Evolutionary conservation across 2,888 invertebrate genomes (phyloP).

Genomic region (Timema cristinae): DNA sequence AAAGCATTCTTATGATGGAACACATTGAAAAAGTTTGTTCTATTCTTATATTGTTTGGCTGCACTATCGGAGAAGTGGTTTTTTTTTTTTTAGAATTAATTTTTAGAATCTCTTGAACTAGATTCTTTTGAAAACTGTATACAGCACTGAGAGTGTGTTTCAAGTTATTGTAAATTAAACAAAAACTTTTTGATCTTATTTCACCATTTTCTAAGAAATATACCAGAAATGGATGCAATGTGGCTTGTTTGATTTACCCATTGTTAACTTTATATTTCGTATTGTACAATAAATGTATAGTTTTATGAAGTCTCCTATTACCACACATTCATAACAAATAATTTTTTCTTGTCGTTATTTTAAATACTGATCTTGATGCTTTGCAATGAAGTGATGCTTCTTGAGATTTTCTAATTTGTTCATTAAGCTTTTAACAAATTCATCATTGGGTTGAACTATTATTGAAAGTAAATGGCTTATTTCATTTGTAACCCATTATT

Average conservation of each 20-base stretch:
- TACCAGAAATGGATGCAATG: not conserved
- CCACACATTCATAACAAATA: not conserved
- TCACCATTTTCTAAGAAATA: not conserved
- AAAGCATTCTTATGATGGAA: not conserved
- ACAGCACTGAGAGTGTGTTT: not conserved
- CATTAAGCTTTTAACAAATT: slow-evolving; percentile 2
- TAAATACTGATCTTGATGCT: not conserved
- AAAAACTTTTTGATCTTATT: not conserved
- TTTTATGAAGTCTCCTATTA: not conserved
- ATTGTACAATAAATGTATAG: not conserved
- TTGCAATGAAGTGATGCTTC: not conserved
- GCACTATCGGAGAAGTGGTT: not conserved
- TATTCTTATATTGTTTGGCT: slow-evolving; percentile 6
- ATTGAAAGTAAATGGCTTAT: not conserved
- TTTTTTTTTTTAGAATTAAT: too few relatives aligned
- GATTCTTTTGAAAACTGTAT: slow-evolving; percentile 8
- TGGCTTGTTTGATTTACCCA: not conserved
- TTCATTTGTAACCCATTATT: not conserved
- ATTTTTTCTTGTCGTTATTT: not conserved
- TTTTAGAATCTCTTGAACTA: not conserved
- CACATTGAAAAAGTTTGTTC: not conserved
- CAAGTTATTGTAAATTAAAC: not conserved
- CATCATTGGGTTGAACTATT: not conserved
- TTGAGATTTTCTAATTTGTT: not conserved
- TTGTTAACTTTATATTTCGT: not conserved